These are phyloP conservation scores for Drosophila littoralis DNA, from an alignment of 1,140 invertebrate species.

Conservation along the genomic window DNA sequence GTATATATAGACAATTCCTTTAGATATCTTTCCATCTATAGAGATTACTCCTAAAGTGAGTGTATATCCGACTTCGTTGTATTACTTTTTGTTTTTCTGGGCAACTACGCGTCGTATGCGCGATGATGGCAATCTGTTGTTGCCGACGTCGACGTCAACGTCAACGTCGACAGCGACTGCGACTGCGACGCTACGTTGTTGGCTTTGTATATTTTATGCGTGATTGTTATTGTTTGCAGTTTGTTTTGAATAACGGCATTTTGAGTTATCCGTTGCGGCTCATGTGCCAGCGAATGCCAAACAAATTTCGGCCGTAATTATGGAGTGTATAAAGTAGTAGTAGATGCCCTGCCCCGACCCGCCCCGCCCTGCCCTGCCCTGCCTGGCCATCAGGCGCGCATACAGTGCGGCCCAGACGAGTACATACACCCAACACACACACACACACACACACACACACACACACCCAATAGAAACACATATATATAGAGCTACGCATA, in stretches of 20 bases:
- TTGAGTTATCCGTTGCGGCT: slow-evolving; percentile 68
- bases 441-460: slow-evolving; percentile 16
- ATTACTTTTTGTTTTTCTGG: background rate
- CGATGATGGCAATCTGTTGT: slow-evolving; percentile 69
- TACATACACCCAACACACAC: slow-evolving; percentile 1
- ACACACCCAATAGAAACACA: slow-evolving; percentile 3
- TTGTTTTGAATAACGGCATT: slow-evolving; percentile 54
- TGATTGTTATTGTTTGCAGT: slow-evolving; percentile 79
- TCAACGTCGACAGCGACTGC: background rate
- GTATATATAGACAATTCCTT: no score
- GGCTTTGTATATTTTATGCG: slow-evolving; percentile 61
- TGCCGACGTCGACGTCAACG: background rate
- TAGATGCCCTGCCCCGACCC: background rate
- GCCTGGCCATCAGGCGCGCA: slow-evolving; percentile 32
- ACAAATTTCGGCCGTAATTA: slow-evolving; percentile 72
- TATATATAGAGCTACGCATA: slow-evolving; percentile 59
- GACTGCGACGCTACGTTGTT: background rate
- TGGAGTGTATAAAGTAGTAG: slow-evolving; percentile 18
- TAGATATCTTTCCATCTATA: no score
- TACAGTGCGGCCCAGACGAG: background rate
- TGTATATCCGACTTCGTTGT: background rate
- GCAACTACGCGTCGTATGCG: slow-evolving; percentile 63
- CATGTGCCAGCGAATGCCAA: slow-evolving; percentile 55
- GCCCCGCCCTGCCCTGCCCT: background rate
- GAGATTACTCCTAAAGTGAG: background rate